Percentiles rank a stretch among this genome's conserved stretches.
Conservation (phyloP, 2,113 vertebrate genomes). For the Heloderma charlesbogerti region DNA sequence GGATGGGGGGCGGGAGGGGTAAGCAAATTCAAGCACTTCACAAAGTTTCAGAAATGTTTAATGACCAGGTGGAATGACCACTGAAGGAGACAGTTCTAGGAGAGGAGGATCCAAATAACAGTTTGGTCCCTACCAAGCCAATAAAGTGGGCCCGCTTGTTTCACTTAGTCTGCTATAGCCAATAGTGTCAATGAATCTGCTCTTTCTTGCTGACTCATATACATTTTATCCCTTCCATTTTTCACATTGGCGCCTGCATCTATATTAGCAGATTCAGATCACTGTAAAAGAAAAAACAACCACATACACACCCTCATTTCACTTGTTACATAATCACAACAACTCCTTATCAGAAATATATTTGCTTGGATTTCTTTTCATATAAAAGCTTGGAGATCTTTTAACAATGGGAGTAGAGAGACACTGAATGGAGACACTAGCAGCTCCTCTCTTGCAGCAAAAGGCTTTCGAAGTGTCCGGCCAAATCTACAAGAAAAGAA, state of each 20-base stretch:
- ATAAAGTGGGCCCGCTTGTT: not conserved
- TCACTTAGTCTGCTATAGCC: not conserved
- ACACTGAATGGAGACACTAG: constrained; percentile 88
- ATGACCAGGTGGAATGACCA: not conserved
- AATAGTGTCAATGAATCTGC: not conserved
- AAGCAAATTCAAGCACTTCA: not conserved
- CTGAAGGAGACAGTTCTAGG: not conserved
- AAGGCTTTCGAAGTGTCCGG: constrained; percentile 95
- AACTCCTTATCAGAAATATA: constrained; percentile 29
- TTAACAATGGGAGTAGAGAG: constrained; percentile 85
- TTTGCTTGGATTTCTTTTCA: constrained; percentile 60
- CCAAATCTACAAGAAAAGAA: constrained; percentile 95
- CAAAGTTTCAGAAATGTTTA: not conserved
- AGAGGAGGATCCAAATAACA: not conserved
- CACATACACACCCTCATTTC: not conserved
- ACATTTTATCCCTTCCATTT: not conserved
- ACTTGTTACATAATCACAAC: constrained; percentile 14
- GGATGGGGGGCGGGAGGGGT: not conserved
- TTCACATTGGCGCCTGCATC: not conserved
- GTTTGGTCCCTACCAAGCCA: not conserved
- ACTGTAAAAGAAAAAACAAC: not conserved
- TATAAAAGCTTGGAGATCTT: constrained; percentile 90
- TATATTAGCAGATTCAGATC: not conserved
- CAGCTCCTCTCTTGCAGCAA: constrained; percentile 93
- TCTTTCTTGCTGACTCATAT: not conserved